Evolutionary conservation across 2,888 invertebrate genomes (phyloP).

Genomic region (Netelia melanura): DNA sequence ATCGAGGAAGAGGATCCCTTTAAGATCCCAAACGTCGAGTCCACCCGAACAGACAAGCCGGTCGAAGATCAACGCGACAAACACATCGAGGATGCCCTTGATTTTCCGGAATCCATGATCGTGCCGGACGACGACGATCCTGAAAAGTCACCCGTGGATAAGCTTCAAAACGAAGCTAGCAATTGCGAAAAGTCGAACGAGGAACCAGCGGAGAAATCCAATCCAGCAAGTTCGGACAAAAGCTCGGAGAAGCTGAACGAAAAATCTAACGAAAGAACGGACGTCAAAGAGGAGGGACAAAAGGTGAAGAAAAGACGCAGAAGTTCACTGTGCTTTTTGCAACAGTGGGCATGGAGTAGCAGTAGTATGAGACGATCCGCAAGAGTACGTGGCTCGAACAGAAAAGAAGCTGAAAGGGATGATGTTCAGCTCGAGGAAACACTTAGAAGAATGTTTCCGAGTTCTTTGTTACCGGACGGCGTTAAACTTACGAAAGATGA

Average conservation of each 20-base stretch:
- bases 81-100: slow-evolving; percentile 67
- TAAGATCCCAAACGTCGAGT: slow-evolving; percentile 74
- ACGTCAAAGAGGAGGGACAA: slow-evolving; percentile 86
- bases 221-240: slow-evolving; percentile 61
- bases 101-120: slow-evolving; percentile 66
- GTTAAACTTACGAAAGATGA: slow-evolving; percentile 84
- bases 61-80: slow-evolving; percentile 69
- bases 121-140: slow-evolving; percentile 64
- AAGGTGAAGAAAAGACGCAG: slow-evolving; percentile 88
- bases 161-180: slow-evolving; percentile 72
- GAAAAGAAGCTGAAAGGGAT: slow-evolving; percentile 87
- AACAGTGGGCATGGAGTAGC: slow-evolving; percentile 92
- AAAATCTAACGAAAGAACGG: slow-evolving; percentile 81
- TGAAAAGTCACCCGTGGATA: slow-evolving; percentile 36
- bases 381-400: slow-evolving; percentile 84
- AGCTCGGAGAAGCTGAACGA: slow-evolving; percentile 73
- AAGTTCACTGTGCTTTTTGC: slow-evolving; percentile 90
- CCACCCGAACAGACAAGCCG: slow-evolving; percentile 71
- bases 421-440: slow-evolving; percentile 89
- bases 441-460: slow-evolving; percentile 89
- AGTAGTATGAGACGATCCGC: slow-evolving; percentile 85
- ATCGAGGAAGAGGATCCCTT: slow-evolving; percentile 79
- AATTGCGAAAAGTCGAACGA: slow-evolving; percentile 83
- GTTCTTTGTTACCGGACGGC: slow-evolving; percentile 85
- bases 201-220: slow-evolving; percentile 68